Conservation (phyloP, 2,113 vertebrate species). For the Sisor rabdophorus region DNA sequence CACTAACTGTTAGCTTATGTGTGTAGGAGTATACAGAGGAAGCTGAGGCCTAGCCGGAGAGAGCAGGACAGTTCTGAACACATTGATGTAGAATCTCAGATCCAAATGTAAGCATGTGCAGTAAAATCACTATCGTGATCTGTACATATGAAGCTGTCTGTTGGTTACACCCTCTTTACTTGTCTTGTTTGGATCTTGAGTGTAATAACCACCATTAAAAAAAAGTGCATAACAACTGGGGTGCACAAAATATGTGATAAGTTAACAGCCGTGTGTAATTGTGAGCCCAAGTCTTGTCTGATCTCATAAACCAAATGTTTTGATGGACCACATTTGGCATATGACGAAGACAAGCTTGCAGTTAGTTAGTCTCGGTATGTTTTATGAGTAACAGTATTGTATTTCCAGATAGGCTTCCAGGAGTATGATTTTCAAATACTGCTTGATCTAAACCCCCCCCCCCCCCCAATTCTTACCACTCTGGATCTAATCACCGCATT, state of each 20-base stretch:
- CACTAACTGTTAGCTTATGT: not conserved
- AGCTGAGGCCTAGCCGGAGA: slow-evolving; percentile 31
- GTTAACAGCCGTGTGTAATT: no score
- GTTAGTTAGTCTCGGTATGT: no score
- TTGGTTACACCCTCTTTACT: not conserved
- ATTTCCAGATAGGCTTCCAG: not conserved
- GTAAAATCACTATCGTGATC: not conserved
- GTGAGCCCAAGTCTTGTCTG: no score
- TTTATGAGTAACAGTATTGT: no score
- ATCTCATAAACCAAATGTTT: not conserved
- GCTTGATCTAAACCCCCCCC: not conserved
- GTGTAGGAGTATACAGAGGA: slow-evolving; percentile 52
- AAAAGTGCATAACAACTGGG: no score
- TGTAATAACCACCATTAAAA: no score
- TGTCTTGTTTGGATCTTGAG: not conserved
- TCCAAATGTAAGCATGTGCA: slow-evolving; percentile 53
- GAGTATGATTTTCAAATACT: no score
- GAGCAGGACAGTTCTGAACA: slow-evolving; percentile 12
- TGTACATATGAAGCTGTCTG: not conserved
- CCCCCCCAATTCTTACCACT: no score
- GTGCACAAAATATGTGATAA: no score
- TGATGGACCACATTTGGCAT: not conserved
- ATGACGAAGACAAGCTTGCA: not conserved
- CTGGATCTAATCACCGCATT: not conserved
- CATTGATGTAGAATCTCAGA: slow-evolving; percentile 54